These are phyloP conservation scores for Corythucha ciliata DNA, from an alignment of 2,888 invertebrate genomes.

Conservation along the genomic window DNA sequence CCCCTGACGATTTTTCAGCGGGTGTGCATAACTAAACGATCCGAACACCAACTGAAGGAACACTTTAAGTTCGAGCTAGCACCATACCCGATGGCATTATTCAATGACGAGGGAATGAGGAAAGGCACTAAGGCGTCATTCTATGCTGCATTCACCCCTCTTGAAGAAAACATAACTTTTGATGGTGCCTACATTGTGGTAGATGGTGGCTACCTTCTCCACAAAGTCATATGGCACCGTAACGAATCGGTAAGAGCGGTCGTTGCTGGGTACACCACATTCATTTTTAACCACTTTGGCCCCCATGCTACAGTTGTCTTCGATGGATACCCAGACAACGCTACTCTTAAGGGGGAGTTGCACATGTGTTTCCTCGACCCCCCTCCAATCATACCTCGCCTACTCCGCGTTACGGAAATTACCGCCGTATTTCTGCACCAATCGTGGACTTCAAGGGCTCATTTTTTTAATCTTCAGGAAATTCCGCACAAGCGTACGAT, in stretches of 20 bases:
- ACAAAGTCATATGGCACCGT: slow-evolving; percentile 25
- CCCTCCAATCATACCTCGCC: too few relatives aligned
- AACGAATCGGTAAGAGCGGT: too few relatives aligned
- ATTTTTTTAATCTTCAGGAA: too few relatives aligned
- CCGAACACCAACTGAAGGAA: slow-evolving; percentile 33
- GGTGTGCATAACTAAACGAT: slow-evolving; percentile 33
- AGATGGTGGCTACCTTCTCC: slow-evolving; percentile 8
- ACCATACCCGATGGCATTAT: slow-evolving; percentile 32
- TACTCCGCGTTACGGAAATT: too few relatives aligned
- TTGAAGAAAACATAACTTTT: slow-evolving; percentile 3
- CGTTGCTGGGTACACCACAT: slow-evolving; percentile 34
- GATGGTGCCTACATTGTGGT: too few relatives aligned
- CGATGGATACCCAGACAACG: too few relatives aligned
- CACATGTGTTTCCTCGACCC: too few relatives aligned
- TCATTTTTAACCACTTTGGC: slow-evolving; percentile 33
- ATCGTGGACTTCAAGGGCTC: too few relatives aligned
- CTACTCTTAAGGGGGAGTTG: too few relatives aligned
- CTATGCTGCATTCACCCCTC: slow-evolving; percentile 21
- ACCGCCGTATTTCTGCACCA: too few relatives aligned
- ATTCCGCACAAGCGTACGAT: too few relatives aligned
- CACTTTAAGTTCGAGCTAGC: slow-evolving; percentile 22
- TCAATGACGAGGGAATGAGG: slow-evolving; percentile 31
- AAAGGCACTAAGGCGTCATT: slow-evolving; percentile 31
- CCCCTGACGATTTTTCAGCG: slow-evolving; percentile 14
- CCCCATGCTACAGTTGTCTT: too few relatives aligned